A percentile compares a stretch with the other conserved stretches of the same genome.
These are phyloP conservation scores for Tiphia femorata DNA, from an alignment of 2,888 invertebrate genomes.

Conservation along the genomic window DNA sequence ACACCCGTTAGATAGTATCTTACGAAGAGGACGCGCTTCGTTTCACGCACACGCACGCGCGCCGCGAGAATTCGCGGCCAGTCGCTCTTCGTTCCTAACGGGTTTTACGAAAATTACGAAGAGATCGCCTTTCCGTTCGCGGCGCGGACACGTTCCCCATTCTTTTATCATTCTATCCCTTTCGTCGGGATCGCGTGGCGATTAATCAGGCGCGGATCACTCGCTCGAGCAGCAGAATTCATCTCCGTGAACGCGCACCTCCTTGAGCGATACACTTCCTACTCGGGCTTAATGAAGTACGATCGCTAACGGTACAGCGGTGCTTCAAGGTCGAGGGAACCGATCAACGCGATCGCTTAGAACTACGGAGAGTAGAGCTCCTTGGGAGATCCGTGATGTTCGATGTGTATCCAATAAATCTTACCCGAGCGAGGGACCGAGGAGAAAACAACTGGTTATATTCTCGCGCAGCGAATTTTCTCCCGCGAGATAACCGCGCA, in stretches of 20 bases:
- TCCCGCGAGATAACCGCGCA: too few relatives aligned
- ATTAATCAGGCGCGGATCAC: slow-evolving; percentile 46
- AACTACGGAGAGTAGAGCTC: slow-evolving; percentile 1
- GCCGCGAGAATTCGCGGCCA: background rate
- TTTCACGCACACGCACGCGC: slow-evolving; percentile 4
- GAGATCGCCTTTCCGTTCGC: background rate
- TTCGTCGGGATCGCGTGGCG: slow-evolving; percentile 36
- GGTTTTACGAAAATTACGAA: slow-evolving; percentile 36
- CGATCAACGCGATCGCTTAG: slow-evolving; percentile 17
- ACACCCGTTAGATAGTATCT: slow-evolving; percentile 17
- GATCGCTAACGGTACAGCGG: slow-evolving; percentile 36
- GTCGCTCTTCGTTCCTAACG: slow-evolving; percentile 33
- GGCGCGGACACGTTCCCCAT: background rate
- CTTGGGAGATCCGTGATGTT: too few relatives aligned
- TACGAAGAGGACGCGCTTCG: too few relatives aligned
- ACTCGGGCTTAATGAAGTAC: slow-evolving; percentile 36
- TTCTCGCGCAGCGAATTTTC: too few relatives aligned
- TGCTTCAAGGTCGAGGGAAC: slow-evolving; percentile 33
- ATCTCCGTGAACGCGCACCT: slow-evolving; percentile 42
- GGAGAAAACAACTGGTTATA: too few relatives aligned
- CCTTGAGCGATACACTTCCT: slow-evolving; percentile 39
- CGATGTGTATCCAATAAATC: too few relatives aligned
- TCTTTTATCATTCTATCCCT: slow-evolving; percentile 29
- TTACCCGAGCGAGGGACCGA: too few relatives aligned
- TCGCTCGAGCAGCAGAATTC: slow-evolving; percentile 7